These are phyloP conservation scores for Microtus obscurus DNA, from an alignment of 2,797 vertebrate genomes.

Conservation along the genomic window DNA sequence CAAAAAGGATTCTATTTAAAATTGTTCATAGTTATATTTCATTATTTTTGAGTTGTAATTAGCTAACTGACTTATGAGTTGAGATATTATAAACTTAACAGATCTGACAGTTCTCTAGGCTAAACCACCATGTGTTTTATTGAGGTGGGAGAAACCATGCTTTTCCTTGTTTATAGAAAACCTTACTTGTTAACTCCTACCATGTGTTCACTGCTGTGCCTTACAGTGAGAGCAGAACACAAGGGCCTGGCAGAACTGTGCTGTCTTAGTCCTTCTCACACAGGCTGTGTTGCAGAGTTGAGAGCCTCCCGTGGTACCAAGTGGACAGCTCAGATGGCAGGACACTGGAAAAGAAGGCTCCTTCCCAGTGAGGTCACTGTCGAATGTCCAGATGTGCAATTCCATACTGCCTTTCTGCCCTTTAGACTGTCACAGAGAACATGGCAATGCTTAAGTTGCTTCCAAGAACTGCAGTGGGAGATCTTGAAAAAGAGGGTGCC, in stretches of 20 bases:
- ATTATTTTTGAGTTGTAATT: slow-evolving; percentile 29
- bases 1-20: slow-evolving; percentile 32
- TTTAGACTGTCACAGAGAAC: neutral
- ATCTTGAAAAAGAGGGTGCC: neutral
- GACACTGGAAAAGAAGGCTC: neutral
- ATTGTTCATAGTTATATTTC: slow-evolving; percentile 6
- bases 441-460: too few relatives aligned
- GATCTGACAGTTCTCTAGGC: neutral
- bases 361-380: neutral
- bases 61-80: slow-evolving; percentile 13
- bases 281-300: neutral
- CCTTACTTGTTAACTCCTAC: neutral
- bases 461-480: neutral
- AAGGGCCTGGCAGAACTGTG: neutral
- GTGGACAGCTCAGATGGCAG: neutral
- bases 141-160: neutral
- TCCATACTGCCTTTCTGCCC: neutral
- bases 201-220: neutral
- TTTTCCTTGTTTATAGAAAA: slow-evolving; percentile 25
- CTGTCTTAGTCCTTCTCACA: neutral
- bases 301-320: neutral
- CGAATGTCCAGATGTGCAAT: neutral
- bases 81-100: neutral
- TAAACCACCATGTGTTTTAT: slow-evolving; percentile 5
- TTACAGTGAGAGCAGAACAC: neutral